Evolutionary conservation across 2,888 invertebrate species (phyloP), one percentile per base, ranked within the genome.

Genomic region (Diarsia dahlii): DNA sequence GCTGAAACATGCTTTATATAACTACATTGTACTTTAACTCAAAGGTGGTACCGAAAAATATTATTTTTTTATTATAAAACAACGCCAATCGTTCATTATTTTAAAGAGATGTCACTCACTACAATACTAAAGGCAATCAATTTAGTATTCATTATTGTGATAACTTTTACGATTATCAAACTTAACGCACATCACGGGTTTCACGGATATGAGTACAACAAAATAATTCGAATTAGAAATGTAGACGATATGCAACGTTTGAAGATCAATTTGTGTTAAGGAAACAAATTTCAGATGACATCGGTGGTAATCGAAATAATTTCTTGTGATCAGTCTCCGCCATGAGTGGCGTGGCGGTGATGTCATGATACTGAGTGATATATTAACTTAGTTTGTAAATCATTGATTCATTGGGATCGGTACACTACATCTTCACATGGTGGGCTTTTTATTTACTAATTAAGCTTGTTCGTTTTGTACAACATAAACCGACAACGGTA

Each of bases 231-330:
- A 95, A 94, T 94, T 92, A 95, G 95, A 96, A 95, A 96, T 96
- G 95, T 96, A 94, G 93, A 94, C 94, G 96, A 96, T 96, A 96
- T 96, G 96, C 96, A 96, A 95, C 95, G 96, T 96, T 96, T 91
- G 93, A 91, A 95, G 94, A 95, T 95, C 94, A 94, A 94, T 92
- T 88, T 88, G 90, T 91, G 90, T 91, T 89, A 90, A 88, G 90
- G 90, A 92, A 92, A 88, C 87, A 89, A 93, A 91, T 91, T 93
- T 94, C 92, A 94, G 91, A 92, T 95, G 95, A 95, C 95, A 94
- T 95, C 96, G 96, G 96, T 96, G 96, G 96, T 95, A 95, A 90
- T 91, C 82, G 91, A 92, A 84, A 80, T 91, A 92, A 90, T 90
- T 87, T 89, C 86, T 89, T 89, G 87, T 78, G 88, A 89, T 95